Evolutionary conservation across 35 echinoderm and acorn worm genomes (phyloP), one percentile per base, ranked within the genome.

Genomic region (Nesometra sesokonis): DNA sequence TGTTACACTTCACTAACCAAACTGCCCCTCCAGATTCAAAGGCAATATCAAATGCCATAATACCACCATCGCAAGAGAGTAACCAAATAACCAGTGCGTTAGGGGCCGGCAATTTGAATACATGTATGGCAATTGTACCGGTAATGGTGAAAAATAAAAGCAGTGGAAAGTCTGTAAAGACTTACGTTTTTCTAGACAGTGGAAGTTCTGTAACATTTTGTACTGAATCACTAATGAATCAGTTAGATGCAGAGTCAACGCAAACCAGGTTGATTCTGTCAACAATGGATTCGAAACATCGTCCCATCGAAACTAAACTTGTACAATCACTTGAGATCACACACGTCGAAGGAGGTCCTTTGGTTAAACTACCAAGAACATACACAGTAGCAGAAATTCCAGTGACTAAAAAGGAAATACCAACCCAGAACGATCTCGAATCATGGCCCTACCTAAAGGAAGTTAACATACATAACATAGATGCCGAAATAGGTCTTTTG

Each of bases 401-500:
- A 79, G 91, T 81, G 27, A 43, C 30, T 23, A 82, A 77, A 76
- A 88, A 93, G 0, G 88, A 87, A 32, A 35, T 89, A 21, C 0
- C 83, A 40, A 89, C 82, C 23, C 29, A 79, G 32, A 77, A 85
- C n/a, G 76, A 93, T 15, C 33, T 93, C 11, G 76, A 77, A 34
- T 46, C 36, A 38, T 93, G 82, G 47, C 84, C 78, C 13, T 89
- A 93, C 36, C 47, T 89, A 11, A 29, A 32, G 23, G 37, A 30
- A 39, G 87, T 93, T 30, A 27, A 27, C 2, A 23, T 93, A n/a
- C 77, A 82, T 81, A 47, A 89, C 2, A 77, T 83, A 30, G 46
- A 93, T 37, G 87, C 82, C 39, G 87, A 89, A 77, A 86, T 93
- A n/a, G 91, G 84, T 33, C 31, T 93, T 35, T 78, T 93, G 0